These are phyloP conservation scores for Gallirallus australis DNA, from an alignment of 2,797 vertebrate species.

Conservation along the genomic window DNA sequence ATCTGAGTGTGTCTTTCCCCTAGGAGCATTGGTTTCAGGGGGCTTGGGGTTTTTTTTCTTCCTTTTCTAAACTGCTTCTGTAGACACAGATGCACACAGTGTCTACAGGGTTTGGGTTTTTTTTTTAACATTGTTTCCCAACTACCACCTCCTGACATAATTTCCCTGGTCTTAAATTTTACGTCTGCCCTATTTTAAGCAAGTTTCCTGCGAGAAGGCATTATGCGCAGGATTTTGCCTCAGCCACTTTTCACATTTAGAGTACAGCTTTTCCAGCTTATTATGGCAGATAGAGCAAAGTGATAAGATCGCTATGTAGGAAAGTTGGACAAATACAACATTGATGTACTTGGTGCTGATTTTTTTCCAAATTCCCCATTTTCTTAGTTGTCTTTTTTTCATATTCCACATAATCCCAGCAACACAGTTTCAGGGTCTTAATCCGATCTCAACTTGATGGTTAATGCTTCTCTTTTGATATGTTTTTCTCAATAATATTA, in stretches of 20 bases:
- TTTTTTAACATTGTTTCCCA: not conserved
- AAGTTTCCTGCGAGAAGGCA: not conserved
- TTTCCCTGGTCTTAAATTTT: not conserved
- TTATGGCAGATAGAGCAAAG: conserved; percentile 15
- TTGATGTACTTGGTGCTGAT: not conserved
- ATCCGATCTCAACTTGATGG: not conserved
- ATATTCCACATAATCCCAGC: not conserved
- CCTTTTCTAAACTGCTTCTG: not conserved
- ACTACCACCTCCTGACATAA: not conserved
- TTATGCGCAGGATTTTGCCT: not conserved
- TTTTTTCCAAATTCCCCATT: not conserved
- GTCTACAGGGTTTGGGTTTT: too few species aligned
- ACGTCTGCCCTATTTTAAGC: not conserved
- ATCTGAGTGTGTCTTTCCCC: not conserved
- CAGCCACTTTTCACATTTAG: conserved; percentile 1
- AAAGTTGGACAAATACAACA: not conserved
- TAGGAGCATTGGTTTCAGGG: not conserved
- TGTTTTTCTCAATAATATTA: not conserved
- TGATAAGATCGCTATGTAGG: not conserved
- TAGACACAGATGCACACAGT: too few species aligned
- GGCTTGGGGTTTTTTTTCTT: not conserved
- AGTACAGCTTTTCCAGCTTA: conserved; percentile 4
- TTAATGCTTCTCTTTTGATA: not conserved
- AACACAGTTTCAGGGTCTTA: not conserved
- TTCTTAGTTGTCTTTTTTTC: not conserved